A percentile compares a stretch with the other conserved stretches of the same genome.
phyloP scores from a whole-genome alignment of 2,113 vertebrate species.

The Ameiurus melas region DNA sequence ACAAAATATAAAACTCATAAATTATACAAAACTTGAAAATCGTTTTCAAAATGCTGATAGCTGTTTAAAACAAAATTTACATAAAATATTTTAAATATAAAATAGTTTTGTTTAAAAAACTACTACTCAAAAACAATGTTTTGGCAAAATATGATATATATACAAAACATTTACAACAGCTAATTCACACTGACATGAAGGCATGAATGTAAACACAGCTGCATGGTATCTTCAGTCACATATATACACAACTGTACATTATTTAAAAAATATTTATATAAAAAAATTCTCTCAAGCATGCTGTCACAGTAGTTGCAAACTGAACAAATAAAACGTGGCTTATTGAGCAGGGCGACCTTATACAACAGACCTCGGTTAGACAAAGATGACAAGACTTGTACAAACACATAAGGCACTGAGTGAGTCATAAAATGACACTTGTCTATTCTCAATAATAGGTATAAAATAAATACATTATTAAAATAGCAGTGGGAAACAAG shows the following conservation, averaged over 20 bases:
- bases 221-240: conserved; percentile 48
- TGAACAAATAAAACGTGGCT: background rate
- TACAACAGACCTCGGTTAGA: background rate
- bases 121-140: background rate
- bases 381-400: background rate
- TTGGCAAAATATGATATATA: conserved; percentile 37
- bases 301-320: background rate
- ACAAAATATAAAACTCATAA: conserved; percentile 44
- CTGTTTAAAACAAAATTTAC: conserved; percentile 50
- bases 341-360: background rate
- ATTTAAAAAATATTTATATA: conserved; percentile 14
- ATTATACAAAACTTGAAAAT: conserved; percentile 69
- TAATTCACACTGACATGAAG: conserved; percentile 32
- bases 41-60: conserved; percentile 57
- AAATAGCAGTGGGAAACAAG: background rate
- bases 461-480: background rate
- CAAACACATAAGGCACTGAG: conserved; percentile 18
- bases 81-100: conserved; percentile 62
- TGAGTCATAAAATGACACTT: background rate
- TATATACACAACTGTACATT: conserved; percentile 41
- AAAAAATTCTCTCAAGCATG: background rate
- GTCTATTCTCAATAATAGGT: background rate
- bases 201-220: conserved; percentile 48
- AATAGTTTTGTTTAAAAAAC: conserved; percentile 48
- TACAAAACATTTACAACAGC: background rate